Percentiles rank a stretch among this genome's conserved stretches.
Conservation (phyloP, 2,113 vertebrate species). For the Climacteris rufus region DNA sequence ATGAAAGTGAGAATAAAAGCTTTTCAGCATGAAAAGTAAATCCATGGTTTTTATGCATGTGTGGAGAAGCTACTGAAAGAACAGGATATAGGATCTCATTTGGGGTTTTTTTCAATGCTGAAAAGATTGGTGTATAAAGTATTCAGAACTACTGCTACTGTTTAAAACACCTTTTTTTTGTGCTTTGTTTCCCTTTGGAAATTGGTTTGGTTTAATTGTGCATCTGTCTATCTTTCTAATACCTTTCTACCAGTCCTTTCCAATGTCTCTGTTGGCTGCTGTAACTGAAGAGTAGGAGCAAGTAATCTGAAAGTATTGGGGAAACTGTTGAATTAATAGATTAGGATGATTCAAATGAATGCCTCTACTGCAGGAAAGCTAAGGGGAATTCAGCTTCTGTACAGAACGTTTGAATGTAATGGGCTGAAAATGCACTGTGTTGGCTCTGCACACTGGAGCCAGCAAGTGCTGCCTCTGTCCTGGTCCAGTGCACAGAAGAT, state of each 20-base stretch:
- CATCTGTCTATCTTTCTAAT: neutral
- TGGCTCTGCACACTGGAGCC: neutral
- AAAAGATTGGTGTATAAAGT: neutral
- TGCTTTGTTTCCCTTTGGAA: neutral
- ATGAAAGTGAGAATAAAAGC: slow-evolving; percentile 69
- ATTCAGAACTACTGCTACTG: neutral
- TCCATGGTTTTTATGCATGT: neutral
- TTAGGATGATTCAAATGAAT: neutral
- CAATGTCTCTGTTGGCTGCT: neutral
- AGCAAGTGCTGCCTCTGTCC: neutral
- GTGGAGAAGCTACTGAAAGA: slow-evolving; percentile 7
- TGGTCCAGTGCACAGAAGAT: neutral
- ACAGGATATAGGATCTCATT: neutral
- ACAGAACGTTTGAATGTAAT: rapidly evolving
- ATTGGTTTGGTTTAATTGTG: neutral
- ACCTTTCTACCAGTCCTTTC: neutral
- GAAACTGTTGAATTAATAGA: neutral
- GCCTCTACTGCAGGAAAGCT: neutral
- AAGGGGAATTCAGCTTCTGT: neutral
- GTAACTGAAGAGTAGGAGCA: neutral
- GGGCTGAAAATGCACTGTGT: neutral
- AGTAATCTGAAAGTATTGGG: neutral
- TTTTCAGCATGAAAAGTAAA: slow-evolving; percentile 45
- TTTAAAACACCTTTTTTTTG: neutral
- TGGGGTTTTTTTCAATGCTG: neutral